Conservation (phyloP, 2,797 vertebrate species). For the Taeniopygia guttata region DNA sequence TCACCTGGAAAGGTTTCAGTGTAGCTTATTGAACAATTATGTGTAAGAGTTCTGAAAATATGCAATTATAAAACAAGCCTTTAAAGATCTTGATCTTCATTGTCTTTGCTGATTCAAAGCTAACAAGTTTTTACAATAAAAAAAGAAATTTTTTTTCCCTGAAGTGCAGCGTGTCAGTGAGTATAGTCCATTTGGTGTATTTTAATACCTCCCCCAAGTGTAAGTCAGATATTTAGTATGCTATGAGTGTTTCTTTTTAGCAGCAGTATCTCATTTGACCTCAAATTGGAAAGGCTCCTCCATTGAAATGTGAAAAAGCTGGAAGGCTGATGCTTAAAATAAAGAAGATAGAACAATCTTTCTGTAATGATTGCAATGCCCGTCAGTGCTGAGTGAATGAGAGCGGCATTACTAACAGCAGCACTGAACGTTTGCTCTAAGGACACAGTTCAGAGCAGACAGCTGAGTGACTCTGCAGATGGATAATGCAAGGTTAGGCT, state of each 20-base stretch:
- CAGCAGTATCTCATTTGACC: neutral
- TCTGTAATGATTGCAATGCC: neutral
- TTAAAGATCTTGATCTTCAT: neutral
- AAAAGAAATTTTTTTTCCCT: neutral
- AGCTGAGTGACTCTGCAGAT: neutral
- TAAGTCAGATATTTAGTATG: slow-evolving; percentile 22
- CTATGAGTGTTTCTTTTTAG: neutral
- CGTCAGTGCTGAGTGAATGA: neutral
- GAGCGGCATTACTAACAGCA: neutral
- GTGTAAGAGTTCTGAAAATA: neutral
- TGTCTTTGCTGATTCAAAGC: neutral
- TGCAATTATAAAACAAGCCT: neutral
- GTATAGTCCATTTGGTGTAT: neutral
- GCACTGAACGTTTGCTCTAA: neutral
- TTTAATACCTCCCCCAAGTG: neutral
- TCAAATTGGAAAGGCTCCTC: neutral
- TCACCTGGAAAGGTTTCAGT: neutral
- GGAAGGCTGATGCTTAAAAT: slow-evolving; percentile 9
- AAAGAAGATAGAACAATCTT: slow-evolving; percentile 21
- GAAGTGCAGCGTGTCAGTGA: neutral
- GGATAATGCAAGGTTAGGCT: neutral
- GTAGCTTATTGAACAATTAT: neutral
- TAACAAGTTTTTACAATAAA: neutral
- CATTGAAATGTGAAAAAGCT: slow-evolving; percentile 8
- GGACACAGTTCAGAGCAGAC: neutral